Percentiles rank a stretch among this genome's conserved stretches.
These are phyloP conservation scores for Jaculus jaculus DNA, from an alignment of 2,113 vertebrate species.

Conservation along the genomic window DNA sequence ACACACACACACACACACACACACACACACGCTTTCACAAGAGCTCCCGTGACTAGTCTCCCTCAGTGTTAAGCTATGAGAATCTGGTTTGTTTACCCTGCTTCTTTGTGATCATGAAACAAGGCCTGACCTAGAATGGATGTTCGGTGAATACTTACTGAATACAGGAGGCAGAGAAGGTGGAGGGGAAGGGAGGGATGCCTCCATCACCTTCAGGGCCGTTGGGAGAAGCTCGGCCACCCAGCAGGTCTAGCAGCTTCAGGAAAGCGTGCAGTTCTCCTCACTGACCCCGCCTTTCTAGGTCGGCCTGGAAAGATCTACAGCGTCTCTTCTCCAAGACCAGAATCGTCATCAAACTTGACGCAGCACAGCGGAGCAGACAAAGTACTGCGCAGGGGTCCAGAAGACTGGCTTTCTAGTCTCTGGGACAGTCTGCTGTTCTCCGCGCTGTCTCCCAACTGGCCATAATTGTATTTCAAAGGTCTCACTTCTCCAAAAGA, in stretches of 20 bases:
- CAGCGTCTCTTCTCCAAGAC: not conserved
- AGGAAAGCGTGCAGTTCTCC: not conserved
- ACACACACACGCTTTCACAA: no score
- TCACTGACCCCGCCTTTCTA: not conserved
- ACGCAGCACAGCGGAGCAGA: not conserved
- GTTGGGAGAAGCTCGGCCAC: not conserved
- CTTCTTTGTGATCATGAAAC: not conserved
- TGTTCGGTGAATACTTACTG: not conserved
- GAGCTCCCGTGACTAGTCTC: not conserved
- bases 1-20: no score
- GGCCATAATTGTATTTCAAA: no score
- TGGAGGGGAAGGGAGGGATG: rapidly evolving
- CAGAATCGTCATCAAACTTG: not conserved
- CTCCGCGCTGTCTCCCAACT: no score
- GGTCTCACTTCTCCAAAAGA: no score
- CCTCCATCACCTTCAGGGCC: not conserved
- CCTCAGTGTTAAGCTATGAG: not conserved
- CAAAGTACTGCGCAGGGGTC: rapidly evolving
- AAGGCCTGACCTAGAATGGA: not conserved
- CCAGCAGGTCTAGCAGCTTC: not conserved
- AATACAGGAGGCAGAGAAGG: not conserved
- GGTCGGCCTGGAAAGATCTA: not conserved
- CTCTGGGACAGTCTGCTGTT: no score
- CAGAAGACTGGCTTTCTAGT: not conserved
- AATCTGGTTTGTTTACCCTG: not conserved